Percentiles rank a stretch among this genome's conserved stretches.
Conservation (phyloP, 2,888 invertebrate genomes). For the Mythimna loreyi region DNA sequence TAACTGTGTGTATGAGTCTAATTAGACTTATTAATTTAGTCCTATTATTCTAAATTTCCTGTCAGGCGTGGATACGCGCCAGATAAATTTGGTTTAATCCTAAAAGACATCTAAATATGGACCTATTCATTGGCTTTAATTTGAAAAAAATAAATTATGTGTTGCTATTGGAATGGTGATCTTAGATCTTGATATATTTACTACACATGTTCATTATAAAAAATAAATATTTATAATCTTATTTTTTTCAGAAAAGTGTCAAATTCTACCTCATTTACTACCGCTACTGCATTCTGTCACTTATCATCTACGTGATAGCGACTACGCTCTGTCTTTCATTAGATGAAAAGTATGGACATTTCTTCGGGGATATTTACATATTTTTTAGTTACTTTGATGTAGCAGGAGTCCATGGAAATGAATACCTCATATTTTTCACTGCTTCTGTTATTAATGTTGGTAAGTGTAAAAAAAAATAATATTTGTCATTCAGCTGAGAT, state of each 20-base stretch:
- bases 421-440: neutral
- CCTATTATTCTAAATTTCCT: slow-evolving; percentile 29
- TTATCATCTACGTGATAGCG: slow-evolving; percentile 4
- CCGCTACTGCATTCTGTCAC: slow-evolving; percentile 23
- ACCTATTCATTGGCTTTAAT: neutral
- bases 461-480: slow-evolving; percentile 22
- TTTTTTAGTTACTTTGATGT: neutral
- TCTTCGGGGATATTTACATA: slow-evolving; percentile 4
- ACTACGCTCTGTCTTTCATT: neutral
- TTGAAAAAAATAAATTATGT: neutral
- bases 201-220: neutral
- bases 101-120: neutral
- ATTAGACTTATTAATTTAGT: neutral
- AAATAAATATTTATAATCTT: neutral
- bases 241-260: slow-evolving; percentile 40
- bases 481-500: no score
- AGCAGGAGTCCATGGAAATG: neutral
- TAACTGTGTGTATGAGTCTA: neutral
- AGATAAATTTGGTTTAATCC: neutral
- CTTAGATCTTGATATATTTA: neutral
- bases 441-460: slow-evolving; percentile 9
- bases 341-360: rapidly evolving
- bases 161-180: neutral
- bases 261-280: slow-evolving; percentile 23
- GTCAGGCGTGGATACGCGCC: neutral